Conservation (phyloP, 2,888 invertebrate genomes). For the Diogma glabrata region DNA sequence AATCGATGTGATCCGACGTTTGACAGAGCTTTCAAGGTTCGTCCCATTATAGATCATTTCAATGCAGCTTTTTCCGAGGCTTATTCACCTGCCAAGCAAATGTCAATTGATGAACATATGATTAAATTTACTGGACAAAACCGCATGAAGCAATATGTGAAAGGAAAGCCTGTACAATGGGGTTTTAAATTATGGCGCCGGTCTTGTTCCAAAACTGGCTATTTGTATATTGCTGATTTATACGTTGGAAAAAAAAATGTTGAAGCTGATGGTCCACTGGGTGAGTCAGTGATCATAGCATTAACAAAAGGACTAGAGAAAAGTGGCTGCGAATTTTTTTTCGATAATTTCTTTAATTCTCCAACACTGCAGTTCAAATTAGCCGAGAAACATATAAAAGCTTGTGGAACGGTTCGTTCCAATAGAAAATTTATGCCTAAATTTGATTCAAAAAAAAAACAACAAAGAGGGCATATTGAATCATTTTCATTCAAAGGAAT, state of each 20-base stretch:
- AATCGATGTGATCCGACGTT: too few relatives aligned
- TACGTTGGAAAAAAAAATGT: neutral
- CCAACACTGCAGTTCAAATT: slow-evolving; percentile 5
- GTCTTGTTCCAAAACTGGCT: neutral
- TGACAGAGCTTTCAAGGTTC: neutral
- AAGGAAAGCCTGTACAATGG: slow-evolving; percentile 1
- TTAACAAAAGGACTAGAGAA: neutral
- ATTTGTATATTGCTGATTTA: neutral
- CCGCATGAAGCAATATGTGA: slow-evolving; percentile 20
- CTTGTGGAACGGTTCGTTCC: slow-evolving; percentile 14
- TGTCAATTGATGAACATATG: slow-evolving; percentile 20
- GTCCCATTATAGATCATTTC: neutral
- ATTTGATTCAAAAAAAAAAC: slow-evolving; percentile 11
- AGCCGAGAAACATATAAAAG: slow-evolving; percentile 5
- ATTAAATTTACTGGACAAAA: slow-evolving; percentile 19
- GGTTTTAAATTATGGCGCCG: neutral
- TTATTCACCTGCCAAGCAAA: slow-evolving; percentile 3
- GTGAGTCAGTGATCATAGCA: slow-evolving; percentile 12
- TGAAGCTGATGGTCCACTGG: slow-evolving; percentile 7
- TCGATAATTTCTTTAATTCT: slow-evolving; percentile 9
- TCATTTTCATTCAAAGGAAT: slow-evolving; percentile 10
- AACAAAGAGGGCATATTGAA: slow-evolving; percentile 8
- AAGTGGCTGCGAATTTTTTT: slow-evolving; percentile 7
- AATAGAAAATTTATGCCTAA: slow-evolving; percentile 14
- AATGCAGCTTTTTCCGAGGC: slow-evolving; percentile 12